Conservation (phyloP, 2,888 invertebrate genomes). For the Uropetala carovei region DNA sequence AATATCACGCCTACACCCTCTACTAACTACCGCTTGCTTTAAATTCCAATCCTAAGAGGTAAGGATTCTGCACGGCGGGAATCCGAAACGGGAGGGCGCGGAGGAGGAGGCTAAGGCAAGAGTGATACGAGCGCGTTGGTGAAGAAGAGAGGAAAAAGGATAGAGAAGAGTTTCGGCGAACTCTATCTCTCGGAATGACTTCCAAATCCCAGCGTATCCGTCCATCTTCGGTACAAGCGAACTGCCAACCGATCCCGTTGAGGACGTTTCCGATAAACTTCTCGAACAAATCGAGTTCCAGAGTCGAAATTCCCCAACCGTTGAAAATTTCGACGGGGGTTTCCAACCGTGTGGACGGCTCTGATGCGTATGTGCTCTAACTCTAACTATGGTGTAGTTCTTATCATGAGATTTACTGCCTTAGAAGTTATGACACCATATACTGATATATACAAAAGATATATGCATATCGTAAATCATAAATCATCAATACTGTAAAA, state of each 20-base stretch:
- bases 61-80: background rate
- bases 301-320: background rate
- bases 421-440: too few species aligned
- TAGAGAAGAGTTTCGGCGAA: background rate
- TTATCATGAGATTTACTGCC: too few species aligned
- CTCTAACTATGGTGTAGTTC: too few species aligned
- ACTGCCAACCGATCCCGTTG: background rate
- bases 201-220: background rate
- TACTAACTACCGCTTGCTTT: background rate
- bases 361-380: too few species aligned
- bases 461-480: too few species aligned
- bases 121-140: background rate
- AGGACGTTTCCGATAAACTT: conserved; percentile 37
- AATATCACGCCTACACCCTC: background rate
- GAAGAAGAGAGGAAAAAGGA: background rate
- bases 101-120: background rate
- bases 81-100: background rate
- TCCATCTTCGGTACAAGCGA: background rate
- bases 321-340: background rate
- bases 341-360: background rate
- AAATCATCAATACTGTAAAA: too few species aligned
- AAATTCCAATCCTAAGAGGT: background rate
- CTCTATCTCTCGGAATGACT: conserved; percentile 4
- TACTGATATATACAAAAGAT: too few species aligned
- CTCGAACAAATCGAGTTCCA: background rate